Evolutionary conservation across 2,888 invertebrate species (phyloP), one percentile per base, ranked within the genome.

Genomic region (Catonia carolina): DNA sequence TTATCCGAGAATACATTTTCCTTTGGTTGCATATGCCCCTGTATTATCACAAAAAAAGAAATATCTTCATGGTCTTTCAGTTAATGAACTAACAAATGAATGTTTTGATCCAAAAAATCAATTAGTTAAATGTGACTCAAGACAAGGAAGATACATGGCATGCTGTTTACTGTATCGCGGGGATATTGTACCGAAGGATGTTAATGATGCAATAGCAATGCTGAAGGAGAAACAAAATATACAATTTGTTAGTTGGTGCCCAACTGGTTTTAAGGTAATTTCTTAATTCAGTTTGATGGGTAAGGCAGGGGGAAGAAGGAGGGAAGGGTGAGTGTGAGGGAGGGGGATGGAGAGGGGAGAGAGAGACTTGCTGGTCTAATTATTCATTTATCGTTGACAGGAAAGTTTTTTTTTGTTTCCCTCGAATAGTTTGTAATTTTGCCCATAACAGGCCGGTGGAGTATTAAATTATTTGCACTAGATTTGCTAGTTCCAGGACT

Each of bases 1-100:
- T 0, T 95, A 90, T 72, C 94, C 94, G 0, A 78, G 94, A 53
- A 94, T 96, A 65, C 94, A 95, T 72, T 93, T 91, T 72, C 91
- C 91, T 0, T 72, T 81, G 51, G 83, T 84, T 1, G 82, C 85
- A 0, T 85, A 85, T 66, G 84, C 85, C 1, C 85, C 85, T 0
- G 81, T 86, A 10, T 78, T 89, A 3, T 84, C 86, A 1, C 79
- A 79, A 0, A 84, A 85, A 61, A 83, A 88, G 67, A 85, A 85
- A 0, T 81, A 78, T 67, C 85, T 86, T 71, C 85, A 86, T 68
- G 85, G 84, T 65, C 81, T 86, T 77, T 80, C 84, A 0, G 88
- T 88, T 2, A 79, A 85, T 0, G 87, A 89, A 72, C 86, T 94
- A 64, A 95, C 94, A 1, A 80, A 88, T 47, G 86, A 89, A 67